Base-by-base conservation (phyloP, 2,888 invertebrate species). In the Polymixis flavicincta region DNA sequence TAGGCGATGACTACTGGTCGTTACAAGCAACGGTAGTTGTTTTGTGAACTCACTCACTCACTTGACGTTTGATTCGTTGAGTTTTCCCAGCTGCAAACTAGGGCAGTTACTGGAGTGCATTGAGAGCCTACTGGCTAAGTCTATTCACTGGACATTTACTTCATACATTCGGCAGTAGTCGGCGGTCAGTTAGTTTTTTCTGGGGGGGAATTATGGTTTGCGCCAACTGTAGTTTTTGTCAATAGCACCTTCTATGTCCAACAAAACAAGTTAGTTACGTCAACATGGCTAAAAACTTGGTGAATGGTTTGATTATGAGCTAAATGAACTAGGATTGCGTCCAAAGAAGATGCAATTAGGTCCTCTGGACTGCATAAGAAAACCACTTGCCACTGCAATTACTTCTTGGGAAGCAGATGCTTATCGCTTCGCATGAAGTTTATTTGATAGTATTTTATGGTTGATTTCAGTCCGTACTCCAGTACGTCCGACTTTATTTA, bases 41-140 rank as follows among this genome's bases (percentile, higher is more conserved):
- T 71, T 71, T 42, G 17, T 52, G 28, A 42, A 70, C 6, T 59
- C 37, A 32, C 57, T 32, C n/a, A n/a, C n/a, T n/a, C n/a, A 61
- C 2, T 57, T 25, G 17, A 22, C 19, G 42, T 28, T 71, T 28
- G 8, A 19, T n/a, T 50, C 42, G 28, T 42, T 22, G 45, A 48
- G 14, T 67, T n/a, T 13, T 28, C 9, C 28, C 17, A 60, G n/a
- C 28, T 69, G 32, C 5, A 28, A 25, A n/a, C n/a, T n/a, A n/a
- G n/a, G n/a, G n/a, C n/a, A n/a, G n/a, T n/a, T n/a, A 45, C 22
- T 59, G 25, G 28, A 60, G 28, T 45, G 52, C 8, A 54, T 9
- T n/a, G n/a, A 54, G 13, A 72, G 13, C 42, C 22, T 25, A 25
- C 14, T 32, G n/a, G 48, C 45, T 17, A 13, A 52, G 17, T 63